These are phyloP conservation scores for Calliopsis andreniformis DNA, from an alignment of 1,140 invertebrate genomes.

Conservation along the genomic window DNA sequence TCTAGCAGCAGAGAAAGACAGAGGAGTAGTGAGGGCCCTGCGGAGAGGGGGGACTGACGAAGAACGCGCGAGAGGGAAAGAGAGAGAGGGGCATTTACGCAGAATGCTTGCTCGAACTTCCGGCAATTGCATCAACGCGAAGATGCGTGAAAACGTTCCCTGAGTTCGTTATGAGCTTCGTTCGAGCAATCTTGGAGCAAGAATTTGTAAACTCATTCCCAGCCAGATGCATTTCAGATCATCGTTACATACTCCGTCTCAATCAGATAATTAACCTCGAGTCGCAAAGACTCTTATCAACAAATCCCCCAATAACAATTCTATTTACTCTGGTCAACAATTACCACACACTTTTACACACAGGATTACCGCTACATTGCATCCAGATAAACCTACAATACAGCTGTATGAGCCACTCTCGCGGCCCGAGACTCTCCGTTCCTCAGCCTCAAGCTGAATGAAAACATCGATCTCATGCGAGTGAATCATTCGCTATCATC, in stretches of 20 bases:
- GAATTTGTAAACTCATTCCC: too few species aligned
- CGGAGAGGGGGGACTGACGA: neutral
- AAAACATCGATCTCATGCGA: neutral
- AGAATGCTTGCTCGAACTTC: constrained; percentile 42
- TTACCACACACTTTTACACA: neutral
- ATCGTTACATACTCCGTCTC: too few species aligned
- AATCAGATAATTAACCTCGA: too few species aligned
- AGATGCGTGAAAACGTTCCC: constrained; percentile 9
- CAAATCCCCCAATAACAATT: neutral
- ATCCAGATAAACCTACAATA: neutral
- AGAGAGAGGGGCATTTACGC: constrained; percentile 14
- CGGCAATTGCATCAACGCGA: constrained; percentile 41
- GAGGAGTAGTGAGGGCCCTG: neutral
- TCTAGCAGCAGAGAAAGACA: constrained; percentile 15
- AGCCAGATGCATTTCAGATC: too few species aligned
- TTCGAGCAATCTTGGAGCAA: too few species aligned
- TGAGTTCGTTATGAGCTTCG: neutral
- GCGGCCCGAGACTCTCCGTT: neutral
- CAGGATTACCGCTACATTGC: neutral
- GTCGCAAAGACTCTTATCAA: neutral
- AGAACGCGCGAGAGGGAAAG: neutral
- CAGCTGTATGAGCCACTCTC: neutral
- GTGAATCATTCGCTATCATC: constrained; percentile 4
- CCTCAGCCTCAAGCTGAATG: neutral
- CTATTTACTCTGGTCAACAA: neutral